These are phyloP conservation scores for Trogon surrucura DNA, from an alignment of 2,113 vertebrate species.

Conservation along the genomic window DNA sequence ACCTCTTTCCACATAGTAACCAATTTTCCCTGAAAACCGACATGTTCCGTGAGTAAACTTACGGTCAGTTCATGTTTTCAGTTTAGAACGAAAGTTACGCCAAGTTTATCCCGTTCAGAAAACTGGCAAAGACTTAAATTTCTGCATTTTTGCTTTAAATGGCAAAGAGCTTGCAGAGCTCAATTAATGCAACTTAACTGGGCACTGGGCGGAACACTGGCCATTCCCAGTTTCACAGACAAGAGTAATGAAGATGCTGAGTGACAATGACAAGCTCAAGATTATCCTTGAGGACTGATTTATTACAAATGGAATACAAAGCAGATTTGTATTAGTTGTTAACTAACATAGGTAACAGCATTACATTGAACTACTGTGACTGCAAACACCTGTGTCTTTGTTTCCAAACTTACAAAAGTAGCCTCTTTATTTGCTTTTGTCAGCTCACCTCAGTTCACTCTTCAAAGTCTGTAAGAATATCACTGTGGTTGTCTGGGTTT, in stretches of 20 bases:
- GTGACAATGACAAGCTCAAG: conserved; percentile 73
- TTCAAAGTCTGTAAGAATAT: not conserved
- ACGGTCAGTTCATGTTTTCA: not conserved
- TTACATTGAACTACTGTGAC: not conserved
- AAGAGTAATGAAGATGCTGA: conserved; percentile 80
- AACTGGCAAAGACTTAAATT: not conserved
- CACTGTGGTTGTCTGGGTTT: not conserved
- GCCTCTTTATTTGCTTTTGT: not conserved
- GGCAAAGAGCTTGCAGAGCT: not conserved
- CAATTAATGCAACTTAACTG: not conserved
- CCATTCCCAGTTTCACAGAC: conserved; percentile 47
- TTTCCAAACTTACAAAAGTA: not conserved
- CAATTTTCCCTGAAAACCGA: not conserved
- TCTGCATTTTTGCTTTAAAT: not conserved
- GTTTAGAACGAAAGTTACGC: not conserved
- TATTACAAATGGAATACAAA: conserved; percentile 59
- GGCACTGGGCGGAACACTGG: not conserved
- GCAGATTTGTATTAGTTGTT: conserved; percentile 36
- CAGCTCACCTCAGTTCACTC: not conserved
- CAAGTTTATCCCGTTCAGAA: not conserved
- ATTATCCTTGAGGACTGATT: conserved; percentile 61
- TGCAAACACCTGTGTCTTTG: not conserved
- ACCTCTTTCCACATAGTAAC: not conserved
- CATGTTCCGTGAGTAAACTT: not conserved
- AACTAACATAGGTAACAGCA: not conserved